Conservation (phyloP, 2,888 invertebrate genomes). For the Herminia tarsipennalis region DNA sequence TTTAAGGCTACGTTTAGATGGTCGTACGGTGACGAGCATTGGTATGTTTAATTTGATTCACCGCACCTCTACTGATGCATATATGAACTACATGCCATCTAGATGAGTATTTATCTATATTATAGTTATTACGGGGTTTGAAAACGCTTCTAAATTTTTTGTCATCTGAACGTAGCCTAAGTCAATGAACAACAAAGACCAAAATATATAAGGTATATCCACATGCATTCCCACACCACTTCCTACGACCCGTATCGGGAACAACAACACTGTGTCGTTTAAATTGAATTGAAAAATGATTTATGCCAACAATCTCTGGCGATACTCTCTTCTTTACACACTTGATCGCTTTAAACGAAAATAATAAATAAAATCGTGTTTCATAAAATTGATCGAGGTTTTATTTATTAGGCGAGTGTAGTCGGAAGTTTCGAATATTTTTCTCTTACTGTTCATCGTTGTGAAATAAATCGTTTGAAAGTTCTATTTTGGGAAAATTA, state of each 20-base stretch:
- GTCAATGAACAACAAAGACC: slow-evolving; percentile 23
- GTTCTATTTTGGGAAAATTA: too few relatives aligned
- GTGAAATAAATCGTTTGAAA: too few relatives aligned
- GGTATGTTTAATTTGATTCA: too few relatives aligned
- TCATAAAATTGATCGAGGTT: slow-evolving; percentile 59
- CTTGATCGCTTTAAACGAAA: slow-evolving; percentile 70
- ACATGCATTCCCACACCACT: slow-evolving; percentile 33
- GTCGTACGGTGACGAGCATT: too few relatives aligned
- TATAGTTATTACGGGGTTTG: background rate
- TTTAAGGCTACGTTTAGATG: too few relatives aligned
- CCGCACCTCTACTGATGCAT: too few relatives aligned
- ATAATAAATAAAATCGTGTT: slow-evolving; percentile 66
- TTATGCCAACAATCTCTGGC: slow-evolving; percentile 77
- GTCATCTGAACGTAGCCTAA: too few relatives aligned
- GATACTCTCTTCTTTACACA: slow-evolving; percentile 72
- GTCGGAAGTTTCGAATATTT: slow-evolving; percentile 51
- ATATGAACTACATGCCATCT: too few relatives aligned
- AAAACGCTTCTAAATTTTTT: too few relatives aligned
- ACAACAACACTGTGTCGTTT: slow-evolving; percentile 78
- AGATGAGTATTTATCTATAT: too few relatives aligned
- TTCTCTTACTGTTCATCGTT: too few relatives aligned
- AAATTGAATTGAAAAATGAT: slow-evolving; percentile 84
- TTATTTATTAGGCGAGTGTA: slow-evolving; percentile 53
- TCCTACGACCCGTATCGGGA: slow-evolving; percentile 57
- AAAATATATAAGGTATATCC: slow-evolving; percentile 48